Percentiles rank a stretch among this genome's conserved stretches.
Conservation (phyloP, 1,140 invertebrate genomes). For the Pachyrhynchus sulphureomaculatus region DNA sequence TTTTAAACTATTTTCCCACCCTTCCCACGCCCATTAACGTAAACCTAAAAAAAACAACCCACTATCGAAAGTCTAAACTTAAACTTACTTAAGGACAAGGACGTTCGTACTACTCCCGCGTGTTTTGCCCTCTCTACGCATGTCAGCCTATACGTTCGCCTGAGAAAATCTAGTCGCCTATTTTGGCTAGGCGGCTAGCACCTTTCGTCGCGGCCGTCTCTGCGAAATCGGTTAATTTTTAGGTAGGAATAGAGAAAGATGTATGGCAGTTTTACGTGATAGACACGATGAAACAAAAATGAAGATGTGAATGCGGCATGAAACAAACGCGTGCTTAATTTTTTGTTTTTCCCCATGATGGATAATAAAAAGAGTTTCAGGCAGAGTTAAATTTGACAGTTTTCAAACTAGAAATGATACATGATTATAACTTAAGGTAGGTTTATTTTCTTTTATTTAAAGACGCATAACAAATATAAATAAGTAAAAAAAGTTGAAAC, state of each 20-base stretch:
- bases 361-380: too few species aligned
- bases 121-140: neutral
- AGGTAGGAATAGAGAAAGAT: neutral
- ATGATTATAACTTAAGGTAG: too few species aligned
- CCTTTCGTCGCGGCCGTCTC: neutral
- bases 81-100: conserved; percentile 25
- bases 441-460: too few species aligned
- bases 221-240: neutral
- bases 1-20: neutral
- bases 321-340: neutral
- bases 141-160: neutral
- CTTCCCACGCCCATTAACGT: neutral
- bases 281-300: neutral
- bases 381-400: too few species aligned
- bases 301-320: neutral
- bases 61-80: conserved; percentile 5
- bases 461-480: too few species aligned
- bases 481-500: neutral
- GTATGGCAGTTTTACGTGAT: neutral
- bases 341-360: too few species aligned
- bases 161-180: conserved; percentile 21
- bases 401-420: too few species aligned
- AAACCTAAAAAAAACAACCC: neutral
- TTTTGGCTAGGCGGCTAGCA: conserved; percentile 17
- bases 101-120: neutral